phyloP scores from a whole-genome alignment of 2,113 vertebrate genomes.

The Miniopterus natalensis region DNA sequence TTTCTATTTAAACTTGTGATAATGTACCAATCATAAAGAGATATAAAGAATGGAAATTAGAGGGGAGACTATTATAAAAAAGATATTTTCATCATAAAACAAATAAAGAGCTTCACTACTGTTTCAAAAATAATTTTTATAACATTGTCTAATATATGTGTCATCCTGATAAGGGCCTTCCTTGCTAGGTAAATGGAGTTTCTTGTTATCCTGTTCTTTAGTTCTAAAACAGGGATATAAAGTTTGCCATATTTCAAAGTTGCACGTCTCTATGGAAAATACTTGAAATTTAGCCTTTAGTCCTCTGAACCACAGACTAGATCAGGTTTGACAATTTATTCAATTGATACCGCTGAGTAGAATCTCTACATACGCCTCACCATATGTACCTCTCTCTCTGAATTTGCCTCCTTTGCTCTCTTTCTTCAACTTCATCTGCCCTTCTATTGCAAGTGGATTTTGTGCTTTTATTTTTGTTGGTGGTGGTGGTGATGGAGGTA shows the following conservation, averaged over 20 bases:
- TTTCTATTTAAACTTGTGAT: background rate
- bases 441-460: background rate
- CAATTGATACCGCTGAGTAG: background rate
- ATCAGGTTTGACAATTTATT: background rate
- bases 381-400: background rate
- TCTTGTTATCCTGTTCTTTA: background rate
- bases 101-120: background rate
- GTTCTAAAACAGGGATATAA: conserved; percentile 22
- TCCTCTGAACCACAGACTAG: background rate
- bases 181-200: background rate
- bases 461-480: background rate
- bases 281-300: background rate
- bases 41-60: background rate
- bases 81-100: background rate
- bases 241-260: background rate
- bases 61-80: background rate
- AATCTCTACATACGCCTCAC: background rate
- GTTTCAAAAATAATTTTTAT: background rate
- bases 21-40: background rate
- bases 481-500: background rate
- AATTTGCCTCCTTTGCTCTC: background rate
- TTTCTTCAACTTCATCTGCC: background rate
- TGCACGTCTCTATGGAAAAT: background rate
- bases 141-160: background rate
- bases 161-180: background rate